Conservation (phyloP, 2,888 invertebrate species). For the Troides helena region DNA sequence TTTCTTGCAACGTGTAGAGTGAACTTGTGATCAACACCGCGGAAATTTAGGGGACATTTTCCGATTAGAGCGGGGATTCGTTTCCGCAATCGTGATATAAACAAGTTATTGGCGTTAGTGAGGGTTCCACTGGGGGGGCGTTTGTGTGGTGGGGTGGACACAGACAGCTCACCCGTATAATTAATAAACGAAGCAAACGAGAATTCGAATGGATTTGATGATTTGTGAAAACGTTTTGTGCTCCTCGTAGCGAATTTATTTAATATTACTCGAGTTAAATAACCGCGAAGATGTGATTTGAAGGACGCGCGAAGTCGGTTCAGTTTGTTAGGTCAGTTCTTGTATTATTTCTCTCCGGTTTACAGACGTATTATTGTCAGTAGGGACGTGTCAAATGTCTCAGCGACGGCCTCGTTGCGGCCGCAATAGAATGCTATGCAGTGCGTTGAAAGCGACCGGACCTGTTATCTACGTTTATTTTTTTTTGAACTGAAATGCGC, state of each 20-base stretch:
- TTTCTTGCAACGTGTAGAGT: constrained; percentile 5
- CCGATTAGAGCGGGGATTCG: constrained; percentile 66
- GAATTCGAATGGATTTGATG: constrained; percentile 60
- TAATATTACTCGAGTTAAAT: not conserved
- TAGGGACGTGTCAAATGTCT: constrained; percentile 75
- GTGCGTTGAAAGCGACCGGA: constrained; percentile 67
- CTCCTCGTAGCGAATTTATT: constrained; percentile 8
- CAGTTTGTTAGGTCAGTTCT: constrained; percentile 31
- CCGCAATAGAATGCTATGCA: constrained; percentile 71
- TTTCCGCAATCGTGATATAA: constrained; percentile 70
- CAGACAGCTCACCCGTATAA: constrained; percentile 58
- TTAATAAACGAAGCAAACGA: constrained; percentile 68
- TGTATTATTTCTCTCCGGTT: constrained; percentile 53
- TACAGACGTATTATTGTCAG: constrained; percentile 64
- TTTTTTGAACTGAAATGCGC: constrained; percentile 44
- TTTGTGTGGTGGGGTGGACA: constrained; percentile 31
- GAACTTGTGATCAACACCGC: constrained; percentile 34
- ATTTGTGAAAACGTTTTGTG: constrained; percentile 52
- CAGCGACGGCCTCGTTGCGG: constrained; percentile 62
- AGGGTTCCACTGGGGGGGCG: constrained; percentile 37
- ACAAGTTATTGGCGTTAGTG: constrained; percentile 68
- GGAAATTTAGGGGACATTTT: constrained; percentile 66
- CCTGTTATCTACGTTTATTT: constrained; percentile 58
- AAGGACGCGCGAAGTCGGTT: constrained; percentile 8
- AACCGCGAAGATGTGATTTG: not conserved